These are phyloP conservation scores for Ophion slaviceki DNA, from an alignment of 2,888 invertebrate genomes.

Conservation along the genomic window DNA sequence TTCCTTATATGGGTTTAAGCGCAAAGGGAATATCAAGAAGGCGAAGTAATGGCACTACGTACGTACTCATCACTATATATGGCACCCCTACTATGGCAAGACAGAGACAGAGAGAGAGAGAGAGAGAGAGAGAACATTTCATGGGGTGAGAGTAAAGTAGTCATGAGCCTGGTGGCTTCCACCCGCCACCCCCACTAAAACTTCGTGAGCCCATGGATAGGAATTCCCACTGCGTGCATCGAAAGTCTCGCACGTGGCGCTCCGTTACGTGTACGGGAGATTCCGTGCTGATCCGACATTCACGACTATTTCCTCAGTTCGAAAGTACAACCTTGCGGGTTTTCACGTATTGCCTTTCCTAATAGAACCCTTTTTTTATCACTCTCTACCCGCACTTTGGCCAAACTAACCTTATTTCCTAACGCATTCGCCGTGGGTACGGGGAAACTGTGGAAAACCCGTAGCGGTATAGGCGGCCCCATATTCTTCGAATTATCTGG, in stretches of 20 bases:
- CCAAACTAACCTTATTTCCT: no score
- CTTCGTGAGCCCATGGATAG: slow-evolving; percentile 29
- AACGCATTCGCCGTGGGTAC: no score
- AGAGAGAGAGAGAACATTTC: slow-evolving; percentile 31
- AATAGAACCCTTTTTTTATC: no score
- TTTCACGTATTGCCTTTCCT: no score
- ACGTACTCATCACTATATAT: slow-evolving; percentile 36
- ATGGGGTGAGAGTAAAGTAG: slow-evolving; percentile 49
- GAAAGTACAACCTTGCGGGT: no score
- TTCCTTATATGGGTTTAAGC: slow-evolving; percentile 51
- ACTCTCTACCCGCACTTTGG: no score
- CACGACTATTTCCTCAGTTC: no score
- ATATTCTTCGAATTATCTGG: no score
- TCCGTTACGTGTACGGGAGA: neutral
- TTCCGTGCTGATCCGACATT: slow-evolving; percentile 1
- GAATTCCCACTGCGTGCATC: slow-evolving; percentile 58
- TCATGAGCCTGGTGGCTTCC: slow-evolving; percentile 55
- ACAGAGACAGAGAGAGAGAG: neutral
- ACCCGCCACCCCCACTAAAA: slow-evolving; percentile 19
- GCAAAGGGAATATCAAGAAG: slow-evolving; percentile 63
- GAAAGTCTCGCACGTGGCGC: slow-evolving; percentile 56
- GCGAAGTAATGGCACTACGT: slow-evolving; percentile 47
- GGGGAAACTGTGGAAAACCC: no score
- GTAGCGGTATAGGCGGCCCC: no score
- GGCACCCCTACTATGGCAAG: slow-evolving; percentile 12